phyloP scores from a whole-genome alignment of 1,140 invertebrate genomes.

The Tetranychus urticae region DNA sequence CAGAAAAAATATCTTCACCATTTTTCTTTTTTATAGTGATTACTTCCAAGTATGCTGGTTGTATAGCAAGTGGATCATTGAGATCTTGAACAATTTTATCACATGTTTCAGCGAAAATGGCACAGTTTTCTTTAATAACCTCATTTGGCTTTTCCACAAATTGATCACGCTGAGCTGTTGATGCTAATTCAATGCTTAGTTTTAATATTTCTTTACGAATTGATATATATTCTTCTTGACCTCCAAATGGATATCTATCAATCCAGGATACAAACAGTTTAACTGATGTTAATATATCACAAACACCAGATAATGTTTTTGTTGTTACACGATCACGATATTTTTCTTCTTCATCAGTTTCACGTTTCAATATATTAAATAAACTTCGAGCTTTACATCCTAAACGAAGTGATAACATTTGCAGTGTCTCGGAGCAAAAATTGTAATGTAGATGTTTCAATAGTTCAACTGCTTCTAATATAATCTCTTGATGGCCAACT shows the following conservation, averaged over 20 bases:
- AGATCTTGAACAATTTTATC: conserved; percentile 69
- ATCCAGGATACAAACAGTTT: conserved; percentile 69
- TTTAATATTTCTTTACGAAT: conserved; percentile 43
- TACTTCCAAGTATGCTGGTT: conserved; percentile 59
- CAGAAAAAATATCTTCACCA: conserved; percentile 33
- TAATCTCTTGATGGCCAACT: conserved; percentile 73
- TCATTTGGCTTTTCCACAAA: conserved; percentile 55
- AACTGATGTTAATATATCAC: conserved; percentile 50
- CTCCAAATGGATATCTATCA: conserved; percentile 44
- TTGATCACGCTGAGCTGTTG: conserved; percentile 55
- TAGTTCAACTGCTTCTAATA: conserved; percentile 68
- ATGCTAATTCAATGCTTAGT: conserved; percentile 56
- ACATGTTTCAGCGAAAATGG: conserved; percentile 42
- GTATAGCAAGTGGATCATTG: conserved; percentile 59
- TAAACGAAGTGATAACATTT: conserved; percentile 54
- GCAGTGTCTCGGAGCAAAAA: conserved; percentile 64
- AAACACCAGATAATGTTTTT: conserved; percentile 52
- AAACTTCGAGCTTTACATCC: conserved; percentile 57
- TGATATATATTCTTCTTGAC: conserved; percentile 37
- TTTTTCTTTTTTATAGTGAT: conserved; percentile 48
- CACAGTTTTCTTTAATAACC: conserved; percentile 29
- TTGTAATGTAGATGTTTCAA: conserved; percentile 72
- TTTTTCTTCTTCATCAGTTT: neutral
- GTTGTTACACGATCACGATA: conserved; percentile 38
- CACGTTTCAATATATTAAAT: conserved; percentile 33